Conservation (phyloP, 2,797 vertebrate species). For the Phoeniculus purpureus region DNA sequence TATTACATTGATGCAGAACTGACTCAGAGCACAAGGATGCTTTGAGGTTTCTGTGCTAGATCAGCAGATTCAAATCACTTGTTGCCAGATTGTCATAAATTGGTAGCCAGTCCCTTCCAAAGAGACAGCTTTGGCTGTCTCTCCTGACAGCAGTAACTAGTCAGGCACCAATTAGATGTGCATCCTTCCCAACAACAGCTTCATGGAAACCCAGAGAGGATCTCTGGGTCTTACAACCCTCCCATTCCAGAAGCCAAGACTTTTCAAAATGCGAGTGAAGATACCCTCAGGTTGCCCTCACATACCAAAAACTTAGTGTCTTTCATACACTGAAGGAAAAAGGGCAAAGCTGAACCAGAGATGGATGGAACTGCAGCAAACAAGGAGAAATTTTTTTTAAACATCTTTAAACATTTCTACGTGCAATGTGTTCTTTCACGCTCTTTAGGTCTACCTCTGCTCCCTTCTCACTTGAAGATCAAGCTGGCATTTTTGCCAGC, state of each 20-base stretch:
- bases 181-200: conserved; percentile 10
- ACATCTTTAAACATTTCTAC: background rate
- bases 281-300: background rate
- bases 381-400: background rate
- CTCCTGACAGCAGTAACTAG: conserved; percentile 10
- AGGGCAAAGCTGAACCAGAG: background rate
- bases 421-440: background rate
- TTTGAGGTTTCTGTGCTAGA: conserved; percentile 48
- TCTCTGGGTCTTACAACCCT: background rate
- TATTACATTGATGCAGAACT: conserved; percentile 32
- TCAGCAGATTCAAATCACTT: conserved; percentile 59
- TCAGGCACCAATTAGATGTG: background rate
- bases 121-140: conserved; percentile 23
- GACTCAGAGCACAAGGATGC: conserved; percentile 40
- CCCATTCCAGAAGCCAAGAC: background rate
- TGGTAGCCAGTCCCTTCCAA: conserved; percentile 27
- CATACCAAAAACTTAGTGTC: background rate
- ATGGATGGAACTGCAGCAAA: background rate
- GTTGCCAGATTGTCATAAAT: conserved; percentile 39
- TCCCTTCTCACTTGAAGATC: conserved; percentile 39
- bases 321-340: background rate
- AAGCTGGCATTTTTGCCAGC: conserved; percentile 37
- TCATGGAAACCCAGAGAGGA: background rate
- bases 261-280: background rate
- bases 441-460: conserved; percentile 6